Evolutionary conservation across 2,113 vertebrate species (phyloP), one percentile per base, ranked within the genome.

Genomic region (Planiliza haematocheilus): DNA sequence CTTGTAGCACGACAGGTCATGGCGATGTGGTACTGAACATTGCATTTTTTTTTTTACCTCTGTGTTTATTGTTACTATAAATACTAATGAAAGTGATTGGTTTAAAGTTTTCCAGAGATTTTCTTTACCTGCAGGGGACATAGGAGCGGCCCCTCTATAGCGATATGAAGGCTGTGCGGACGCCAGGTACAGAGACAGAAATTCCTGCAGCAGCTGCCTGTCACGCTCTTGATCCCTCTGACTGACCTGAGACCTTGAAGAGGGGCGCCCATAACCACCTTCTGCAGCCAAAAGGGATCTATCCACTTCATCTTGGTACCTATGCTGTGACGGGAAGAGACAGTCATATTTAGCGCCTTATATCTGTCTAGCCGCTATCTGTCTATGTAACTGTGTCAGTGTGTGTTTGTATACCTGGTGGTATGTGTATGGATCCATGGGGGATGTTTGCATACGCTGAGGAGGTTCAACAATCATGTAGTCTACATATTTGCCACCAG

Each of bases 351-450:
- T 51, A 10, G 16, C 50, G 45, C 24, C 38, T 37, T 58, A n/a
- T 39, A 34, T n/a, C 2, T 51, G 46, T n/a, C 41, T 68, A n/a
- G n/a, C n/a, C n/a, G 24, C 43, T 36, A 4, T 7, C 18, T n/a
- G n/a, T n/a, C n/a, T n/a, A n/a, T n/a, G n/a, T n/a, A n/a, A n/a
- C n/a, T n/a, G n/a, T n/a, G n/a, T n/a, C n/a, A n/a, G 46, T 59
- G 13, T 51, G 12, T 68, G 21, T 46, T 8, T 46, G 2, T 52
- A 80, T 87, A 98, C 96, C 95, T 98, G 96, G 70, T 93, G 94
- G 84, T 96, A 97, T 7, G 94, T 83, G 64, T 97, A 97, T 13
- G 96, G 96, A 72, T 96, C 94, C 73, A 97, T 82, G 18, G 96
- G 87, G 30, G 94, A 86, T 11, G 95, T 91, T 55, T 97, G 95